Evolutionary conservation across 2,797 vertebrate species (phyloP).

Genomic region (Telmatherina bonti): DNA sequence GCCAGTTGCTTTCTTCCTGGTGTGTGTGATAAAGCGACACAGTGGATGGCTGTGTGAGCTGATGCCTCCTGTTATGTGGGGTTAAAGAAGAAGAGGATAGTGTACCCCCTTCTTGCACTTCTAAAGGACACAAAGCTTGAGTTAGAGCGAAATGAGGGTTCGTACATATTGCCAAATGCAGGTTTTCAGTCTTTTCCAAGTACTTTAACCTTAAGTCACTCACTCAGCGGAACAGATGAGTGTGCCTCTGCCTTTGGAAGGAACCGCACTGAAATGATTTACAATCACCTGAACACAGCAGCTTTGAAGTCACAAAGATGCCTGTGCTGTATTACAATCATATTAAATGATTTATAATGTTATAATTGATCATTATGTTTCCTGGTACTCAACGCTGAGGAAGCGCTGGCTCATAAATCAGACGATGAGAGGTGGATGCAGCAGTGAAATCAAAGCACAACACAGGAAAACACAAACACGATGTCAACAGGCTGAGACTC

Average conservation of each 20-base stretch:
- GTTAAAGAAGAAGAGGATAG: constrained; percentile 58
- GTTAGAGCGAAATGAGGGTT: constrained; percentile 11
- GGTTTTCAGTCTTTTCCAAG: constrained; percentile 27
- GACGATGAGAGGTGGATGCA: constrained; percentile 65
- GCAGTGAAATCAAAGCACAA: constrained; percentile 60
- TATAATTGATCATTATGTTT: constrained; percentile 80
- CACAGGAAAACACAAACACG: constrained; percentile 51
- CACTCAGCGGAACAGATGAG: constrained; percentile 64
- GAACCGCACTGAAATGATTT: constrained; percentile 69
- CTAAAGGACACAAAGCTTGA: constrained; percentile 45
- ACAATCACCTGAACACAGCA: constrained; percentile 59
- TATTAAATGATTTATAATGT: constrained; percentile 73
- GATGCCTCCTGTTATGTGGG: constrained; percentile 60
- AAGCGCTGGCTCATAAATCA: constrained; percentile 70
- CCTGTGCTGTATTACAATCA: constrained; percentile 69
- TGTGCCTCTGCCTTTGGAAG: constrained; percentile 59
- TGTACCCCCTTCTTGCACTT: constrained; percentile 39
- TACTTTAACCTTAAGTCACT: constrained; percentile 21
- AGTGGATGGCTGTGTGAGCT: constrained; percentile 40
- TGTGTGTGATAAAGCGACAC: constrained; percentile 48
- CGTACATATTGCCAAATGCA: constrained; percentile 11
- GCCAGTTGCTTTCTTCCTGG: constrained; percentile 54
- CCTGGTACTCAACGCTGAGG: constrained; percentile 71
- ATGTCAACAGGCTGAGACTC: constrained; percentile 30
- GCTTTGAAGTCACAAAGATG: constrained; percentile 77